Conservation (phyloP, 2,888 invertebrate genomes). For the Calliopum simillimum region DNA sequence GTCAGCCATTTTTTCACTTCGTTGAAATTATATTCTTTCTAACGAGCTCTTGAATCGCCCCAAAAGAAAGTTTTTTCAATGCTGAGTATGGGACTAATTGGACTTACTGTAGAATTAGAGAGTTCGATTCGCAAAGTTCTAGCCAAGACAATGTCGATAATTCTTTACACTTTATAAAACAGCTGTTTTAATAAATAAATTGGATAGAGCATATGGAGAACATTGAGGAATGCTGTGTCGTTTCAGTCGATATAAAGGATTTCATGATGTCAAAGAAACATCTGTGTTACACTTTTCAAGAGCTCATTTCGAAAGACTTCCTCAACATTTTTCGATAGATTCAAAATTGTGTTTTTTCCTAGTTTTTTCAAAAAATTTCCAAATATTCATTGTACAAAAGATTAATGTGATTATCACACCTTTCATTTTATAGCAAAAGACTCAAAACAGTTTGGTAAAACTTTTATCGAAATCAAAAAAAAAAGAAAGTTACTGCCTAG, state of each 20-base stretch:
- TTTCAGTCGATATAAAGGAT: not conserved
- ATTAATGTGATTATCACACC: conserved; percentile 37
- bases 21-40: too few species aligned
- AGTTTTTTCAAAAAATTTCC: not conserved
- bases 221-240: not conserved
- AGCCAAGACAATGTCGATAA: too few species aligned
- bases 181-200: too few species aligned
- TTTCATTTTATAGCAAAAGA: conserved; percentile 30
- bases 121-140: too few species aligned
- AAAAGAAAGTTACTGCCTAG: too few species aligned
- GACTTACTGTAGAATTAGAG: too few species aligned
- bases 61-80: too few species aligned
- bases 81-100: too few species aligned
- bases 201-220: too few species aligned
- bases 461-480: conserved; percentile 5
- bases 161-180: too few species aligned
- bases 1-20: too few species aligned
- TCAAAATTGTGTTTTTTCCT: not conserved
- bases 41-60: too few species aligned
- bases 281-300: not conserved
- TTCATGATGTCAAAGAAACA: not conserved
- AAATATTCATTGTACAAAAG: not conserved
- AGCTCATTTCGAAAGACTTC: not conserved
- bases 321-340: not conserved
- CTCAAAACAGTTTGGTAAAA: conserved; percentile 19